A percentile compares a stretch with the other conserved stretches of the same genome.
Evolutionary conservation across 2,797 vertebrate species (phyloP).

Genomic region (Diplodus sargus): DNA sequence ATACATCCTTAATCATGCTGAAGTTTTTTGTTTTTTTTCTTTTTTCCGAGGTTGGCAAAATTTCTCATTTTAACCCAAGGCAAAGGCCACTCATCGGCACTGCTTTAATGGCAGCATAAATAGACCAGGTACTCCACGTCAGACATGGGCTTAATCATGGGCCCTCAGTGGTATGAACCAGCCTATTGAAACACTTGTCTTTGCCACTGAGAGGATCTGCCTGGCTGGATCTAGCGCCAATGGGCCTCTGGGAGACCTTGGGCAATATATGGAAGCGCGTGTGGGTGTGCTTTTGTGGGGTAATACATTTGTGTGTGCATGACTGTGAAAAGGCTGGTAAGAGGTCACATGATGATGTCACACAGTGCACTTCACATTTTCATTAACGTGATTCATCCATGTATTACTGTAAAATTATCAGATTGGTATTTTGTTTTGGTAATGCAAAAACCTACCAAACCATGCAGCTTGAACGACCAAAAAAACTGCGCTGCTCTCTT

Average conservation of each 20-base stretch:
- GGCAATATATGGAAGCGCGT: not conserved
- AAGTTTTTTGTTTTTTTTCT: constrained; percentile 23
- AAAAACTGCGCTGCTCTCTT: constrained; percentile 18
- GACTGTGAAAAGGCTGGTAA: not conserved
- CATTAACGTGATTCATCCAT: not conserved
- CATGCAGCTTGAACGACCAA: constrained; percentile 10
- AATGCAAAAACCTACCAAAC: constrained; percentile 8
- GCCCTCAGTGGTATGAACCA: constrained; percentile 30
- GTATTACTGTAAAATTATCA: not conserved
- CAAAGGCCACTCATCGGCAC: constrained; percentile 25
- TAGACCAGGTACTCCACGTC: constrained; percentile 22
- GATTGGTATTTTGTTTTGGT: not conserved
- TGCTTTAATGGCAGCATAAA: constrained; percentile 42
- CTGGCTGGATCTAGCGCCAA: constrained; percentile 13
- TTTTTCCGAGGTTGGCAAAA: constrained; percentile 21
- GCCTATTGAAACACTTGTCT: constrained; percentile 33
- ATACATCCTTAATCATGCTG: constrained; percentile 26
- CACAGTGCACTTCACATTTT: not conserved
- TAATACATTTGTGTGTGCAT: constrained; percentile 17
- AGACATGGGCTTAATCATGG: constrained; percentile 28
- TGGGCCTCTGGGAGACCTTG: constrained; percentile 32
- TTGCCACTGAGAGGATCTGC: constrained; percentile 24
- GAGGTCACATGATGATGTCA: not conserved
- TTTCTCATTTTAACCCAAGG: constrained; percentile 36
- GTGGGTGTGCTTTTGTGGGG: constrained; percentile 7